Percentiles rank a stretch among this genome's conserved stretches.
phyloP scores from a whole-genome alignment of 2,797 vertebrate species.

The Cephalopachus bancanus region DNA sequence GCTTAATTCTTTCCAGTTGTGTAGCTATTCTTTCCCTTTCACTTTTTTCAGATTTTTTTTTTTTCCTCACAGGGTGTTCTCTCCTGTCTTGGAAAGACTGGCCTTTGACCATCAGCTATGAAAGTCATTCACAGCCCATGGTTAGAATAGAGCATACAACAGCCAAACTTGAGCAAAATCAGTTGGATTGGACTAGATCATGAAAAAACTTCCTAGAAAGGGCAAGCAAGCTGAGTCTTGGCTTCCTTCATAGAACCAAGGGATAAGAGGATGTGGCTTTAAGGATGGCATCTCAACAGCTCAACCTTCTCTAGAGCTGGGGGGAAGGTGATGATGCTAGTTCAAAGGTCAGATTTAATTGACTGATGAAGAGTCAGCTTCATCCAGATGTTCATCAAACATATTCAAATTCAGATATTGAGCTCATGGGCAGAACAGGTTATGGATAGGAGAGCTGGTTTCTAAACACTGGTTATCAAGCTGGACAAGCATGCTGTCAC shows the following conservation, averaged over 20 bases:
- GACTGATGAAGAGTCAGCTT: constrained; percentile 59
- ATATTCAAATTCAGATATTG: constrained; percentile 61
- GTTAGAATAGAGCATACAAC: not conserved
- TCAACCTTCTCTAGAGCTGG: not conserved
- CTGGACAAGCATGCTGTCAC: constrained; percentile 20
- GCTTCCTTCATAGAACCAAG: not conserved
- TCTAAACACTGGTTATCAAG: constrained; percentile 65
- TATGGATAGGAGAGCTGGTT: not conserved
- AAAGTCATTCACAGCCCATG: not conserved
- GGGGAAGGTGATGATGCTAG: not conserved
- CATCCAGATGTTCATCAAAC: constrained; percentile 71
- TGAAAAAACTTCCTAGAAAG: not conserved
- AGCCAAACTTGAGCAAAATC: not conserved
- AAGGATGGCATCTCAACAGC: not conserved
- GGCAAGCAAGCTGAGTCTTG: not conserved
- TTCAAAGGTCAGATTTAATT: constrained; percentile 61
- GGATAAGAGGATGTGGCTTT: not conserved
- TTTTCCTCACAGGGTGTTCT: not conserved
- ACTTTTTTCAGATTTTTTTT: not conserved
- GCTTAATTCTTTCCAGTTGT: constrained; percentile 75
- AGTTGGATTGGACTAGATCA: not conserved
- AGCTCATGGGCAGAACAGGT: not conserved
- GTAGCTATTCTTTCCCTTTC: not conserved
- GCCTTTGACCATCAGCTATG: not conserved
- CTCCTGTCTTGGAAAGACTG: not conserved